Conservation (phyloP, 2,888 invertebrate genomes). For the Alcis repandata region DNA sequence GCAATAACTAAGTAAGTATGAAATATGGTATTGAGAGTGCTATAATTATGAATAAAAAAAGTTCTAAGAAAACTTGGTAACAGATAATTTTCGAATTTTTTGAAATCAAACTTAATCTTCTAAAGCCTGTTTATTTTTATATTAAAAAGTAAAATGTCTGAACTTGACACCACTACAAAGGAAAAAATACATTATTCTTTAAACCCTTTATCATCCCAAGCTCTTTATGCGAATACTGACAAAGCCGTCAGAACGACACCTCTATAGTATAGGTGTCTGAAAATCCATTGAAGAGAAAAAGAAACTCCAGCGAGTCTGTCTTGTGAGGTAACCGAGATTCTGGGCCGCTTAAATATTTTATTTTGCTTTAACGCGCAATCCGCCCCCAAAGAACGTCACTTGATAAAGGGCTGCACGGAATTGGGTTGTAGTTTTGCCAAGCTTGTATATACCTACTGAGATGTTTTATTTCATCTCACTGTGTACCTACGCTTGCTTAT, state of each 20-base stretch:
- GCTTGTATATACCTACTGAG: neutral
- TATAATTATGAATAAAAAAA: too few relatives aligned
- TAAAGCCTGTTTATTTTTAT: neutral
- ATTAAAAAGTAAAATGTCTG: slow-evolving; percentile 8
- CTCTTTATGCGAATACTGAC: slow-evolving; percentile 32
- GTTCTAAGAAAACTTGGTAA: too few relatives aligned
- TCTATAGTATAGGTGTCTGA: slow-evolving; percentile 22
- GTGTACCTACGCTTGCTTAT: slow-evolving; percentile 3
- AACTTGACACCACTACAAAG: slow-evolving; percentile 18
- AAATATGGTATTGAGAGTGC: too few relatives aligned
- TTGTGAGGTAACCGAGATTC: slow-evolving; percentile 66
- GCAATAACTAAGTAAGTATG: too few relatives aligned
- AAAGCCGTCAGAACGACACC: slow-evolving; percentile 27
- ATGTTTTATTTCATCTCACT: too few relatives aligned
- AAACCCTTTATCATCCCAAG: slow-evolving; percentile 30
- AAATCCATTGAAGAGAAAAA: slow-evolving; percentile 61
- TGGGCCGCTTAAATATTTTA: slow-evolving; percentile 72
- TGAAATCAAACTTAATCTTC: neutral
- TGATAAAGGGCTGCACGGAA: slow-evolving; percentile 30
- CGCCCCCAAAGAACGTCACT: slow-evolving; percentile 52
- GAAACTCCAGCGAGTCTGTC: slow-evolving; percentile 56
- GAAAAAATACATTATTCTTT: slow-evolving; percentile 21
- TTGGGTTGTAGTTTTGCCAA: slow-evolving; percentile 10
- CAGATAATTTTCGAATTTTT: too few relatives aligned
- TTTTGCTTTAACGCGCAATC: slow-evolving; percentile 69